A percentile compares a stretch with the other conserved stretches of the same genome.
Conservation (phyloP, 2,888 invertebrate species). For the Phaedon cochleariae region DNA sequence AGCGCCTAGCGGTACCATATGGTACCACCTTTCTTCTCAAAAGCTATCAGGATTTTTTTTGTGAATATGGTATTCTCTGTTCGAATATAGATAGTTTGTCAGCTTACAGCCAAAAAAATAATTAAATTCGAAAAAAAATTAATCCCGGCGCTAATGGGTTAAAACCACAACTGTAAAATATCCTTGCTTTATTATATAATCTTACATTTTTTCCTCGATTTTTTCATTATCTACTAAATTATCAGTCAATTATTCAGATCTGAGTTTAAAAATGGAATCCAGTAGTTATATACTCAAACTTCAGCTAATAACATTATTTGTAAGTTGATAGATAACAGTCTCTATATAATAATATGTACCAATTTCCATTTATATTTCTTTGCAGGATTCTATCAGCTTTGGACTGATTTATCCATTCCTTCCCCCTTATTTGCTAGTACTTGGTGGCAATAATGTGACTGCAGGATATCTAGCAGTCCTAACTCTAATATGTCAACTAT, state of each 20-base stretch:
- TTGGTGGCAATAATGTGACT: constrained; percentile 40
- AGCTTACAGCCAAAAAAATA: too few species aligned
- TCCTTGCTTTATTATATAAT: background rate
- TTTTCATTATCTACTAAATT: background rate
- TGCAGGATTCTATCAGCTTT: constrained; percentile 43
- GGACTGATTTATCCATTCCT: constrained; percentile 44
- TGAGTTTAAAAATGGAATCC: constrained; percentile 14
- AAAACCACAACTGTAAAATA: constrained; percentile 10
- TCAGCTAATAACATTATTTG: constrained; percentile 36
- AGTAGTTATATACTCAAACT: constrained; percentile 26
- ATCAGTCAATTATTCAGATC: background rate
- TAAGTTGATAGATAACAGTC: constrained; percentile 23
- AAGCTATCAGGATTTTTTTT: too few species aligned
- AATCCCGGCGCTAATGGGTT: too few species aligned
- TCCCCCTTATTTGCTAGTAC: constrained; percentile 39
- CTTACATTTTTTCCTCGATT: background rate
- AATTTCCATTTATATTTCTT: constrained; percentile 16
- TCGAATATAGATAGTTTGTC: too few species aligned
- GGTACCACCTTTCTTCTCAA: too few species aligned
- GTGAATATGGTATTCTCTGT: too few species aligned
- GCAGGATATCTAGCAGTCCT: constrained; percentile 38
- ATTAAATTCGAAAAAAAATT: too few species aligned
- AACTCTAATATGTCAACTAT: constrained; percentile 35
- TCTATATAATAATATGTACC: background rate
- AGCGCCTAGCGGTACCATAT: too few species aligned